phyloP scores from a whole-genome alignment of 2,888 invertebrate genomes.

The Drosophila fulvimacula region DNA sequence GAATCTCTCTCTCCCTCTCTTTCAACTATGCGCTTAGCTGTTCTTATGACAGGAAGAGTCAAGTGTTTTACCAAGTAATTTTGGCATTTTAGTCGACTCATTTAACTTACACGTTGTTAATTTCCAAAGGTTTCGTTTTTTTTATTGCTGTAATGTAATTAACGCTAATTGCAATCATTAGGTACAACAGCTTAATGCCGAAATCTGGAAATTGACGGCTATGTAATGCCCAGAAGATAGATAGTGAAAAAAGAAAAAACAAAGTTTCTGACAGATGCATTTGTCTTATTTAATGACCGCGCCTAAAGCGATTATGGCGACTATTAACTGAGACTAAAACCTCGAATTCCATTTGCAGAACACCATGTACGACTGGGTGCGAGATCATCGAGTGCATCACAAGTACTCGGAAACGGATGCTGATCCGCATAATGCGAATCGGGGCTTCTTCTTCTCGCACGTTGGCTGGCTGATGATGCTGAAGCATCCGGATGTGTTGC shows the following conservation, averaged over 20 bases:
- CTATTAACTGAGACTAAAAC: neutral
- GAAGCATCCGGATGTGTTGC: slow-evolving; percentile 94
- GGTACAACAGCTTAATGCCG: slow-evolving; percentile 70
- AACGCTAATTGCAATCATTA: slow-evolving; percentile 77
- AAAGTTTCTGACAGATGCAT: slow-evolving; percentile 62
- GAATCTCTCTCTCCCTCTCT: neutral
- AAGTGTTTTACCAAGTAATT: slow-evolving; percentile 22
- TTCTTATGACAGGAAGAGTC: neutral
- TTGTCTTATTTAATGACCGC: slow-evolving; percentile 67
- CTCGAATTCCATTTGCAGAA: slow-evolving; percentile 87
- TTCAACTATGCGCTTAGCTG: neutral
- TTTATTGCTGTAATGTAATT: slow-evolving; percentile 61
- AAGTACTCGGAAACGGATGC: slow-evolving; percentile 93
- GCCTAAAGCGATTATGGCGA: slow-evolving; percentile 7
- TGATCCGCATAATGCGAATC: slow-evolving; percentile 92
- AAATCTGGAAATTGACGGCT: slow-evolving; percentile 49
- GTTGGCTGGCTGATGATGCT: slow-evolving; percentile 96
- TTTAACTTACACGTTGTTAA: slow-evolving; percentile 13
- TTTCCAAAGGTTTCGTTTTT: slow-evolving; percentile 27
- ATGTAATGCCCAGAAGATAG: slow-evolving; percentile 16
- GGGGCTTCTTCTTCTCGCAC: slow-evolving; percentile 96
- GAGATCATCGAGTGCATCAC: slow-evolving; percentile 92
- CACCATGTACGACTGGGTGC: slow-evolving; percentile 94
- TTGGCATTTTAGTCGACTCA: slow-evolving; percentile 24
- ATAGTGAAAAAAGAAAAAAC: neutral